These are phyloP conservation scores for Drosophila pectinifera DNA, from an alignment of 1,140 invertebrate genomes.

Conservation along the genomic window DNA sequence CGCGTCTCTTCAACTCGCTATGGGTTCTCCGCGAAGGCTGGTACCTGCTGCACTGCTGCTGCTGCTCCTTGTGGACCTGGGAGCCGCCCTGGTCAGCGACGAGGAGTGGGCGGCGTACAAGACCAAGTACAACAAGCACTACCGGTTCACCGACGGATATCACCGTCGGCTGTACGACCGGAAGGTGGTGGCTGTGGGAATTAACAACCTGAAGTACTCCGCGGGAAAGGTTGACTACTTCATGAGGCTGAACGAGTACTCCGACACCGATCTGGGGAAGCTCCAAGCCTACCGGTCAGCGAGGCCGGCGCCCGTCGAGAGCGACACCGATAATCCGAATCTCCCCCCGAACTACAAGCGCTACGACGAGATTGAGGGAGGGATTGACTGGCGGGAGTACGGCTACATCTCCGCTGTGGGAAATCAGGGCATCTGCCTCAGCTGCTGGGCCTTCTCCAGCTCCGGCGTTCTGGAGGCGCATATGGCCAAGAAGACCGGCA, in stretches of 20 bases:
- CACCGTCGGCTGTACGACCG: neutral
- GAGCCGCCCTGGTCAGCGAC: neutral
- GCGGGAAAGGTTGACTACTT: neutral
- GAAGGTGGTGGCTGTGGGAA: neutral
- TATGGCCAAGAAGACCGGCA: slow-evolving; percentile 86
- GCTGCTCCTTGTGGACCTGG: neutral
- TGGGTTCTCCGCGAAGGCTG: neutral
- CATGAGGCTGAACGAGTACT: slow-evolving; percentile 32
- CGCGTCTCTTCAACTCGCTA: too few species aligned
- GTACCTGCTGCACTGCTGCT: neutral
- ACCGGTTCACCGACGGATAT: neutral
- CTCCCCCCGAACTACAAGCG: neutral
- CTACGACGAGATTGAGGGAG: slow-evolving; percentile 19
- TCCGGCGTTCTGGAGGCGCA: slow-evolving; percentile 93
- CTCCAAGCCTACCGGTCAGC: neutral
- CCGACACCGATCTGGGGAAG: slow-evolving; percentile 12
- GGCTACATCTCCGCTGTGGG: slow-evolving; percentile 18
- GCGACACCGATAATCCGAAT: neutral
- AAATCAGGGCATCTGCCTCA: slow-evolving; percentile 94
- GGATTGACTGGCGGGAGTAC: slow-evolving; percentile 17
- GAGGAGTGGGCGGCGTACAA: slow-evolving; percentile 12
- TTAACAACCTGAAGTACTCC: neutral
- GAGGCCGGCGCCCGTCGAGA: neutral
- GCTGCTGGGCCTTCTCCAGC: slow-evolving; percentile 96
- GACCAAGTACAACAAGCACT: neutral